Evolutionary conservation across 2,888 invertebrate genomes (phyloP).

Genomic region (Laspeyria flexula): DNA sequence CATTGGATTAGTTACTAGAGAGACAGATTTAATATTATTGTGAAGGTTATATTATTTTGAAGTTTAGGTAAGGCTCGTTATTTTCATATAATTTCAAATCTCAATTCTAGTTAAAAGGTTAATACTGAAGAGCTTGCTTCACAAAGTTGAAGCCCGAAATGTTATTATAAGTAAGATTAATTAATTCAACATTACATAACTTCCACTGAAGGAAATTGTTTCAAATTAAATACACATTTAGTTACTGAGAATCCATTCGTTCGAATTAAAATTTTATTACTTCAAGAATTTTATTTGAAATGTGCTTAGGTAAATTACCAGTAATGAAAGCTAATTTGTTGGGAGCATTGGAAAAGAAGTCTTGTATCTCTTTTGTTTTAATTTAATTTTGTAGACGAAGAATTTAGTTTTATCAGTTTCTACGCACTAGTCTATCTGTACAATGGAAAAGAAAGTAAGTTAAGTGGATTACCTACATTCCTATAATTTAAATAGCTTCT

Average conservation of each 20-base stretch:
- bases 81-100: constrained; percentile 33
- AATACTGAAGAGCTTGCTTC: constrained; percentile 24
- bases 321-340: too few species aligned
- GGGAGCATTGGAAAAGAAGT: too few species aligned
- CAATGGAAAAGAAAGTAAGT: too few species aligned
- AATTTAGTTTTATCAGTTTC: too few species aligned
- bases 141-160: constrained; percentile 35
- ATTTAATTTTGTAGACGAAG: too few species aligned
- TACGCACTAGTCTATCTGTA: too few species aligned
- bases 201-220: constrained; percentile 38
- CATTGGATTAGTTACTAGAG: neutral
- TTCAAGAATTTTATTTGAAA: constrained; percentile 10
- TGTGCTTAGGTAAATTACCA: too few species aligned
- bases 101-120: constrained; percentile 22
- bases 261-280: constrained; percentile 8
- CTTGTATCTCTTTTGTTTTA: too few species aligned
- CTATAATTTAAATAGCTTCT: too few species aligned
- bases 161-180: constrained; percentile 45
- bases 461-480: too few species aligned
- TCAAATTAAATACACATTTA: constrained; percentile 39
- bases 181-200: constrained; percentile 40
- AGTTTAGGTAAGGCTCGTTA: constrained; percentile 11
- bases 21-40: too few species aligned
- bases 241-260: constrained; percentile 14
- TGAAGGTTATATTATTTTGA: neutral